phyloP scores from a whole-genome alignment of 2,797 vertebrate species.

The Meda fulgida region DNA sequence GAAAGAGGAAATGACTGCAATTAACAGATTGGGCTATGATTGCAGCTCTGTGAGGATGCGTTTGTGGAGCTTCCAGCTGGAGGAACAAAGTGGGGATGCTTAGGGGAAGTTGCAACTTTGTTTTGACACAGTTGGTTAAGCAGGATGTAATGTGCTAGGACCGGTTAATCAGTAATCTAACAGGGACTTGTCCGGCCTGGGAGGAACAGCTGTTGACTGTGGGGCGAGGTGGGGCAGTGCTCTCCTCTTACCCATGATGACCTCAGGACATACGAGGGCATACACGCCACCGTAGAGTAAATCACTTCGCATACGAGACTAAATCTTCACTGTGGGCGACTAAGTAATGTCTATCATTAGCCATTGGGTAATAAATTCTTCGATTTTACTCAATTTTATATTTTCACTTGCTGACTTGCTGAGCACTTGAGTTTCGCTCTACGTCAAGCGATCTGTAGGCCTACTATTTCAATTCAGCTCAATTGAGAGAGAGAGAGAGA shows the following conservation, averaged over 20 bases:
- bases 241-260: conserved; percentile 12
- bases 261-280: neutral
- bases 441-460: no score
- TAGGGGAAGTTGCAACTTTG: conserved; percentile 34
- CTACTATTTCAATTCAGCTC: no score
- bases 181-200: neutral
- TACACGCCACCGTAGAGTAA: neutral
- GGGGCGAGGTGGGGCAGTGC: neutral
- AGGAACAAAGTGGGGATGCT: conserved; percentile 41
- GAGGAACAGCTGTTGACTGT: conserved; percentile 35
- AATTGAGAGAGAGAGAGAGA: no score
- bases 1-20: conserved; percentile 57
- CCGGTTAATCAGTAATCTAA: conserved; percentile 45
- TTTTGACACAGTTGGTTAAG: conserved; percentile 46
- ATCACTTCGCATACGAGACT: no score
- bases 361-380: no score
- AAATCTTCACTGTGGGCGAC: no score
- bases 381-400: no score
- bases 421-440: no score
- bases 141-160: conserved; percentile 36
- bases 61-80: conserved; percentile 49
- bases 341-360: no score
- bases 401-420: no score
- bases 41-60: conserved; percentile 46
- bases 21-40: conserved; percentile 55